Percentiles rank a stretch among this genome's conserved stretches.
Evolutionary conservation across 2,113 vertebrate genomes (phyloP).

Genomic region (Lipophrys pholis): DNA sequence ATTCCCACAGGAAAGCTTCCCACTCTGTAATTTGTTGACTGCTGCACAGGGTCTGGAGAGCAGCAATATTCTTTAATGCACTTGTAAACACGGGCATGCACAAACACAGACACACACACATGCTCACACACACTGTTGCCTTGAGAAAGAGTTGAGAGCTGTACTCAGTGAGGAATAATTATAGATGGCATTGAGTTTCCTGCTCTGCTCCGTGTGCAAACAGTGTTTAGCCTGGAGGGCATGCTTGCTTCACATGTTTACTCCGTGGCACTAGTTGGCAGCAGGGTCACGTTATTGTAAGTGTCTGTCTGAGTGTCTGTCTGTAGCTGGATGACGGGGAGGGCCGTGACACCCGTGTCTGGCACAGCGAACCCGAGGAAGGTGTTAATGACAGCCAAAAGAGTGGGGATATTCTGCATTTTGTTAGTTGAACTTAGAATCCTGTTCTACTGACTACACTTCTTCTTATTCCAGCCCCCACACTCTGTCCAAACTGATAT

Average conservation of each 20-base stretch:
- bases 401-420: not conserved
- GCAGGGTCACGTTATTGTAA: slow-evolving; percentile 42
- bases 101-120: slow-evolving; percentile 32
- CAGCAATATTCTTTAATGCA: slow-evolving; percentile 66
- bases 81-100: slow-evolving; percentile 54
- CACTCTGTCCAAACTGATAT: not conserved
- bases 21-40: slow-evolving; percentile 73
- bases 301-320: slow-evolving; percentile 24
- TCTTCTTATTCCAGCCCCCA: not conserved
- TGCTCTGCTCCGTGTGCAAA: slow-evolving; percentile 53
- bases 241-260: slow-evolving; percentile 60
- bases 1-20: slow-evolving; percentile 71
- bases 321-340: slow-evolving; percentile 4
- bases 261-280: slow-evolving; percentile 35
- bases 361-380: not conserved
- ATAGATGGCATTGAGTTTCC: slow-evolving; percentile 70
- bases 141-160: slow-evolving; percentile 59
- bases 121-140: slow-evolving; percentile 21
- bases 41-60: slow-evolving; percentile 67
- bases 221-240: slow-evolving; percentile 55
- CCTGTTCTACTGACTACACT: too few species aligned
- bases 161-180: slow-evolving; percentile 67
- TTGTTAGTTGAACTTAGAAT: not conserved
- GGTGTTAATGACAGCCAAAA: not conserved
- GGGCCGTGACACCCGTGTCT: slow-evolving; percentile 14